Conservation (phyloP, 2,113 vertebrate species). For the Nyctibius bracteatus region DNA sequence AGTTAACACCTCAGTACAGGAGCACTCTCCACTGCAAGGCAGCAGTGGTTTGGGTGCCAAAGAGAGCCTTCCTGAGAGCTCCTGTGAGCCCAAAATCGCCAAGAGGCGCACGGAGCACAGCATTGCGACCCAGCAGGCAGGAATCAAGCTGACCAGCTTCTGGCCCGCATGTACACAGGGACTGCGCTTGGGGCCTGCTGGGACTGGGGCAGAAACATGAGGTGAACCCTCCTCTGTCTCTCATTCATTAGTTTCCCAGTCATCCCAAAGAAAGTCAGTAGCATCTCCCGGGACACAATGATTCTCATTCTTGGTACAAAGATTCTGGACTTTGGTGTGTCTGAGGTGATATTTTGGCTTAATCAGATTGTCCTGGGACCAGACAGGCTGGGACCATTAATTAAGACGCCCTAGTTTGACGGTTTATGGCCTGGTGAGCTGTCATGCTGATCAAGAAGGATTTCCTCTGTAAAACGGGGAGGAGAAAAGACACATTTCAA, state of each 20-base stretch:
- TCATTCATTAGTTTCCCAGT: neutral
- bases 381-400: neutral
- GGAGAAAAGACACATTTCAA: neutral
- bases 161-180: neutral
- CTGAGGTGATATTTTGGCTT: neutral
- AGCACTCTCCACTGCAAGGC: neutral
- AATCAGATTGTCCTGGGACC: neutral
- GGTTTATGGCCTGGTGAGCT: neutral
- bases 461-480: neutral
- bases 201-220: neutral
- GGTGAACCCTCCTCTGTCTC: fast-evolving
- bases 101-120: neutral
- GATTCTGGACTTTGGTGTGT: neutral
- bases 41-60: neutral
- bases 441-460: neutral
- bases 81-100: fast-evolving
- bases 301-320: neutral
- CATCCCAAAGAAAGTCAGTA: neutral
- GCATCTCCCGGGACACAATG: neutral
- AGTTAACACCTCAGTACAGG: neutral
- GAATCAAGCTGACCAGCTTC: neutral
- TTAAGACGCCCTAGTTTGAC: neutral
- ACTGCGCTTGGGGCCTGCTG: fast-evolving
- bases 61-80: neutral
- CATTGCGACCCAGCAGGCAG: fast-evolving